These are phyloP conservation scores for Brachyhypopomus gauderio DNA, from an alignment of 2,113 vertebrate species.

Conservation along the genomic window DNA sequence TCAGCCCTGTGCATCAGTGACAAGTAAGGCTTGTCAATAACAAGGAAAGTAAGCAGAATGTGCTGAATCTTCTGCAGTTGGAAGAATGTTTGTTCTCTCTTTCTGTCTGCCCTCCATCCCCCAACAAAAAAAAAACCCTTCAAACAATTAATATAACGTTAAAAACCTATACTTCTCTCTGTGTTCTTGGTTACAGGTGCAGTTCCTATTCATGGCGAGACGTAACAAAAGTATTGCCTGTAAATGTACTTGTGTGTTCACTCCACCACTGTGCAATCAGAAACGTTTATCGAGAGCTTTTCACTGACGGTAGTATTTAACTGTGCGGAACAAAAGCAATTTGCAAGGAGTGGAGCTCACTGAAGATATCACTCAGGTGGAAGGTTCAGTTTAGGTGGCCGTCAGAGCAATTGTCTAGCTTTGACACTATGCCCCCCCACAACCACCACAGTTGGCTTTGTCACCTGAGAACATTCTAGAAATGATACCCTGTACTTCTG, in stretches of 20 bases:
- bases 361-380: constrained; percentile 69
- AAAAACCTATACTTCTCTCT: neutral
- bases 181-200: neutral
- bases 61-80: neutral
- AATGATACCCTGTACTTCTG: constrained; percentile 63
- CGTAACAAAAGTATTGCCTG: constrained; percentile 59
- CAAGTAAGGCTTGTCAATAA: constrained; percentile 78
- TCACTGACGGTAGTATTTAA: constrained; percentile 78
- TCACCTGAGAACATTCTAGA: constrained; percentile 56
- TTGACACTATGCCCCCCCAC: constrained; percentile 55
- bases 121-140: neutral
- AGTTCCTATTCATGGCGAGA: constrained; percentile 51
- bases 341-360: constrained; percentile 68
- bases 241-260: constrained; percentile 64
- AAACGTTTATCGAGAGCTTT: constrained; percentile 73
- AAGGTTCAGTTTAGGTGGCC: constrained; percentile 68
- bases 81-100: neutral
- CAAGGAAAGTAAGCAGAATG: constrained; percentile 19
- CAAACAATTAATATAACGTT: neutral
- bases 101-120: neutral
- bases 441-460: neutral
- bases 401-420: constrained; percentile 55
- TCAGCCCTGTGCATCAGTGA: constrained; percentile 78
- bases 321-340: constrained; percentile 74
- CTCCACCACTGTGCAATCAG: constrained; percentile 64